Conservation (phyloP, 2,797 vertebrate species). For the Intellagama lesueurii region DNA sequence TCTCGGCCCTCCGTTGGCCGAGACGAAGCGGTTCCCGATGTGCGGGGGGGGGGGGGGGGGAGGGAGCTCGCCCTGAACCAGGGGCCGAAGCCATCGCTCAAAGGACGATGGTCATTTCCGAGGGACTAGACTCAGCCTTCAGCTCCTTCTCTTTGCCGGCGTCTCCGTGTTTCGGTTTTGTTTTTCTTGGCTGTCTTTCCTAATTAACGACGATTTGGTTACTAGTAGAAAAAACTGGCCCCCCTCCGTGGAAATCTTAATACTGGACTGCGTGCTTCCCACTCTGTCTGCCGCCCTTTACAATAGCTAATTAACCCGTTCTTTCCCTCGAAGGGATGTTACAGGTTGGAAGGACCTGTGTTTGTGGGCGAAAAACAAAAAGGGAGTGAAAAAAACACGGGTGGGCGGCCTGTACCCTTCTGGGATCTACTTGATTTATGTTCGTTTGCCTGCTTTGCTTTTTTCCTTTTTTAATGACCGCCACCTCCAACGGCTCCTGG, state of each 20-base stretch:
- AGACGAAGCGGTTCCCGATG: neutral
- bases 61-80: too few species aligned
- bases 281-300: neutral
- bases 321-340: neutral
- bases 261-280: neutral
- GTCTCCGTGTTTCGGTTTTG: too few species aligned
- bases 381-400: neutral
- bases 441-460: neutral
- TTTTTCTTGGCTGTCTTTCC: neutral
- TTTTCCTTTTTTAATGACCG: too few species aligned
- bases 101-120: too few species aligned
- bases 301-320: neutral
- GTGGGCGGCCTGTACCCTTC: neutral
- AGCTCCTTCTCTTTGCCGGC: neutral
- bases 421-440: neutral
- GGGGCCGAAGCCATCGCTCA: too few species aligned
- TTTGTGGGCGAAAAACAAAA: neutral
- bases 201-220: too few species aligned
- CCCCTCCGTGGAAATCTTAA: neutral
- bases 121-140: too few species aligned
- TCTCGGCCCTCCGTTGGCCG: neutral
- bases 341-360: neutral
- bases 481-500: neutral
- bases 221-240: neutral
- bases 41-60: neutral